Conservation (phyloP, 2,888 invertebrate genomes). For the Dicyrtomina minuta region DNA sequence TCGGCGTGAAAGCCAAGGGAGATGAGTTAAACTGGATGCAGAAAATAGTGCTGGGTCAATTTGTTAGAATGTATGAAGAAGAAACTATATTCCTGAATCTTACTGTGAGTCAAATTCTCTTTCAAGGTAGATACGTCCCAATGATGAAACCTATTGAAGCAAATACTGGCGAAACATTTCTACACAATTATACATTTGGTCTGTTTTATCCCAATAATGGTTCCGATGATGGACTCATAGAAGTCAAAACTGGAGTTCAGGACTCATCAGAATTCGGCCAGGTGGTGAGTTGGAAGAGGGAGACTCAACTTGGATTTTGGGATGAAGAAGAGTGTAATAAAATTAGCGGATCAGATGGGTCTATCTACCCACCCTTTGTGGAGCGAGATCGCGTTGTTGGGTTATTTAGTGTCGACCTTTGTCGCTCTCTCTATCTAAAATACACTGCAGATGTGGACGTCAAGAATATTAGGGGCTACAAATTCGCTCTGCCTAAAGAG, state of each 20-base stretch:
- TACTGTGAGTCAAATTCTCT: constrained; percentile 40
- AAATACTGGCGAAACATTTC: constrained; percentile 11
- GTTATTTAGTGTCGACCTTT: constrained; percentile 56
- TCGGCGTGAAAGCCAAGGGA: constrained; percentile 31
- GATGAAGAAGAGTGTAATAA: constrained; percentile 52
- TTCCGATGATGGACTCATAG: constrained; percentile 33
- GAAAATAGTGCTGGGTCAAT: not conserved
- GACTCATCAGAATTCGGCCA: constrained; percentile 26
- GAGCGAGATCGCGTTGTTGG: constrained; percentile 54
- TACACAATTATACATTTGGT: constrained; percentile 39
- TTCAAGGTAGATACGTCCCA: constrained; percentile 37
- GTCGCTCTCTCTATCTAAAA: constrained; percentile 50
- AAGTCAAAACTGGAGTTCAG: constrained; percentile 34
- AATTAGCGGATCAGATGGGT: constrained; percentile 57
- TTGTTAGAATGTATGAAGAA: constrained; percentile 16
- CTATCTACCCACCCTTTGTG: constrained; percentile 56
- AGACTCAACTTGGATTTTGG: constrained; percentile 35
- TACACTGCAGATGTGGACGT: constrained; percentile 35
- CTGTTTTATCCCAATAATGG: constrained; percentile 36
- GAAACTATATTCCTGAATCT: constrained; percentile 35
- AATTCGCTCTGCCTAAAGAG: constrained; percentile 32
- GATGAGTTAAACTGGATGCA: not conserved
- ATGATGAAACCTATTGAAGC: constrained; percentile 39
- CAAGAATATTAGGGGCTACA: constrained; percentile 35
- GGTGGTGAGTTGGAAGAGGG: constrained; percentile 31